These are phyloP conservation scores for Branchinecta sandiegonensis DNA, from an alignment of 2,888 invertebrate species.

Conservation along the genomic window DNA sequence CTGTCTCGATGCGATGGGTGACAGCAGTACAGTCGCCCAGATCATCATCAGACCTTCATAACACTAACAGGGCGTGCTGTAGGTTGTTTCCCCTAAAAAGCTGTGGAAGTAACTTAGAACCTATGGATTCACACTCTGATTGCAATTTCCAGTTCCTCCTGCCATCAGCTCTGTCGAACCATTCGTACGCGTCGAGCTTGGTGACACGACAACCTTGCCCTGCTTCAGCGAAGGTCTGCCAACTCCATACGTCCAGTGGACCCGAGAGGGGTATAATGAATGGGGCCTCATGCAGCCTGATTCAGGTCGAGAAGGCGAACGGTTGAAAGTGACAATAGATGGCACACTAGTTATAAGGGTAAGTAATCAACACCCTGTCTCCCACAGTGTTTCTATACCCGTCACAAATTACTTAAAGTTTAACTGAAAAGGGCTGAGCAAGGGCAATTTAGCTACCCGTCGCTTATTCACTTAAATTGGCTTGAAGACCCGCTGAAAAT, in stretches of 20 bases:
- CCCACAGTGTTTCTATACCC: too few species aligned
- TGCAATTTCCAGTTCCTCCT: background rate
- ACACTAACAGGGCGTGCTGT: too few species aligned
- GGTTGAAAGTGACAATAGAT: background rate
- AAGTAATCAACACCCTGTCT: background rate
- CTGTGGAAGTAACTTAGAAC: conserved; percentile 24
- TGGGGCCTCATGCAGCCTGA: conserved; percentile 13
- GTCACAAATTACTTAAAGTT: too few species aligned
- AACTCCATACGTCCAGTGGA: background rate
- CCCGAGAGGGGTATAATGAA: background rate
- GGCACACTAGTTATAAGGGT: conserved; percentile 8
- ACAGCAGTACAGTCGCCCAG: too few species aligned
- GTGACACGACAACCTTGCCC: conserved; percentile 5
- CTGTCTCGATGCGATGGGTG: too few species aligned
- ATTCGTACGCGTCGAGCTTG: conserved; percentile 2
- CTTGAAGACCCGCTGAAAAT: too few species aligned
- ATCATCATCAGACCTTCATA: too few species aligned
- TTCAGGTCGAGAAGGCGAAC: conserved; percentile 8
- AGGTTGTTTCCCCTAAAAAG: too few species aligned
- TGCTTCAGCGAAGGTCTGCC: conserved; percentile 8
- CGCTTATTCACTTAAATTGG: too few species aligned
- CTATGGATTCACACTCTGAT: conserved; percentile 27
- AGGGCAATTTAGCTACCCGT: too few species aligned
- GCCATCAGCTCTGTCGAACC: background rate
- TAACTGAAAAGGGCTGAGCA: too few species aligned